phyloP scores from a whole-genome alignment of 2,797 vertebrate genomes.

The Sebastes itinus region DNA sequence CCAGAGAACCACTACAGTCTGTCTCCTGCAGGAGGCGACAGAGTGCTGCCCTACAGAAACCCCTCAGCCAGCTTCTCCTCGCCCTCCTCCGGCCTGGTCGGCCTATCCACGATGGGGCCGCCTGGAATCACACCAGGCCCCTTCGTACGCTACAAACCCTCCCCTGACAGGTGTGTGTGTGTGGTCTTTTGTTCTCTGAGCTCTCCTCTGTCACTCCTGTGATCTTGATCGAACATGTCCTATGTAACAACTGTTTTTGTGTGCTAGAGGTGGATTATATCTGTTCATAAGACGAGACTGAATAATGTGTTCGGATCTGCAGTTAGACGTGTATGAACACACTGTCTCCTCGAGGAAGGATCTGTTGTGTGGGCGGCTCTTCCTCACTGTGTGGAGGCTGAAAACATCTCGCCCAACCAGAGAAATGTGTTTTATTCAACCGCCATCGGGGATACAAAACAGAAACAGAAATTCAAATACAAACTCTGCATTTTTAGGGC shows the following conservation, averaged over 20 bases:
- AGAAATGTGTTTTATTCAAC: slow-evolving; percentile 66
- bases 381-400: slow-evolving; percentile 59
- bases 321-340: slow-evolving; percentile 52
- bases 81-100: slow-evolving; percentile 74
- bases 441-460: slow-evolving; percentile 27
- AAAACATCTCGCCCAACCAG: slow-evolving; percentile 61
- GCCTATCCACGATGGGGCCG: slow-evolving; percentile 69
- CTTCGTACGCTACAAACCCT: slow-evolving; percentile 87
- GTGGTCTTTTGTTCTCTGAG: slow-evolving; percentile 5
- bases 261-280: slow-evolving; percentile 11
- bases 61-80: slow-evolving; percentile 92
- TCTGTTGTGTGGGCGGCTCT: slow-evolving; percentile 71
- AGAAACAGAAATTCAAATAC: slow-evolving; percentile 17
- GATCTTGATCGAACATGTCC: slow-evolving; percentile 37
- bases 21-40: slow-evolving; percentile 85
- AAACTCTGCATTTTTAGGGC: background rate
- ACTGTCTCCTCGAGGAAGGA: slow-evolving; percentile 48
- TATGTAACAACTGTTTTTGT: slow-evolving; percentile 14
- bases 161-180: slow-evolving; percentile 84
- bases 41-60: slow-evolving; percentile 87
- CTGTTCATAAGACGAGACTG: slow-evolving; percentile 3
- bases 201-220: background rate
- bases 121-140: slow-evolving; percentile 80
- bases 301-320: slow-evolving; percentile 29
- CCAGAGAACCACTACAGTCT: slow-evolving; percentile 90